phyloP scores from a whole-genome alignment of 1,140 invertebrate species.

The Drosophila eugracilis region DNA sequence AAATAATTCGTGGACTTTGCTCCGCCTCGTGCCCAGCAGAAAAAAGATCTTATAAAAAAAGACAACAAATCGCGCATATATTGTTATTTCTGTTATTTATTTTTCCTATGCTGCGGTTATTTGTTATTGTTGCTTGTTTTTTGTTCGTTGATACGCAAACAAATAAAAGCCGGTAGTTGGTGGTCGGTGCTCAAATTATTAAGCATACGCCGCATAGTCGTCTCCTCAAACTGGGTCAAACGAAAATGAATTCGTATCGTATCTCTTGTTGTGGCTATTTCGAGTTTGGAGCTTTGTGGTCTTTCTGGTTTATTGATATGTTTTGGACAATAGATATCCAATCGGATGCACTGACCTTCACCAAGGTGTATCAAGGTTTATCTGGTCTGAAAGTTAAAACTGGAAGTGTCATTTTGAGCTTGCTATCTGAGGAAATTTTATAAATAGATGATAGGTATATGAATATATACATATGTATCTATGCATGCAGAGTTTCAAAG shows the following conservation, averaged over 20 bases:
- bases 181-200: conserved; percentile 44
- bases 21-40: conserved; percentile 38
- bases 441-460: conserved; percentile 3
- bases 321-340: conserved; percentile 25
- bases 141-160: conserved; percentile 50
- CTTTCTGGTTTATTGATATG: conserved; percentile 41
- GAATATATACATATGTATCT: conserved; percentile 1
- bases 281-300: conserved; percentile 39
- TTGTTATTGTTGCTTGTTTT: conserved; percentile 24
- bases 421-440: conserved; percentile 1
- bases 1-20: conserved; percentile 52
- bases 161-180: conserved; percentile 74
- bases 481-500: neutral
- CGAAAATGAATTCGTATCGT: conserved; percentile 58
- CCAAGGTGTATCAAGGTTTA: conserved; percentile 25
- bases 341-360: conserved; percentile 42
- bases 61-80: conserved; percentile 33
- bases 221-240: conserved; percentile 63
- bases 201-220: conserved; percentile 66
- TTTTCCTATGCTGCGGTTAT: conserved; percentile 10
- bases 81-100: conserved; percentile 36
- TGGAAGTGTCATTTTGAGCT: conserved; percentile 1
- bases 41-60: conserved; percentile 28
- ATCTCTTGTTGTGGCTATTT: conserved; percentile 33
- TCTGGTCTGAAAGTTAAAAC: neutral